Base-by-base conservation (phyloP, 2,888 invertebrate species). In the Zhengitettix transpicula region DNA sequence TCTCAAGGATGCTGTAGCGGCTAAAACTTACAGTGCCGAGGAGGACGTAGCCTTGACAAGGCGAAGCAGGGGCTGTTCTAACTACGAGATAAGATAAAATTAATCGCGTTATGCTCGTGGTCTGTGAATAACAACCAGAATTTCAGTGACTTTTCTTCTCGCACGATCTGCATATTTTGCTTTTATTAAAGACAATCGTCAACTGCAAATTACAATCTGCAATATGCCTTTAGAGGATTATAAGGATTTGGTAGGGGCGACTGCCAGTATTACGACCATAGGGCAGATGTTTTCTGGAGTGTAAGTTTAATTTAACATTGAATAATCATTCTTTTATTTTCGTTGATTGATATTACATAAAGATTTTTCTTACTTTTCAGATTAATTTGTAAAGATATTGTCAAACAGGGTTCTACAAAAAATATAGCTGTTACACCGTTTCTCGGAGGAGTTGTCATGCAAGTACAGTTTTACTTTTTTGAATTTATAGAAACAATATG, bases 271-370 rank as follows among this genome's bases (percentile, higher is more conserved):
- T 60, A 81, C 87, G 40, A 92, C 93, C 40, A 83, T 88, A 66
- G 81, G 80, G 0, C 89, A 92, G 71, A 90, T 92, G 77, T 82
- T 92, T 69, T 82, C 90, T 42, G 91, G 91, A 68, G 77, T 78
- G 69, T 79, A 69, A 77, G 78, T 75, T 5, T 57, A 47, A 17
- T 17, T 9, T 58, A 40, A 17, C 9, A 15, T 51, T 47, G 7
- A 51, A 28, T 40, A 7, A n/a, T 51, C n/a, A 1, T n/a, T 12
- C 1, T 56, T 41, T 42, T 42, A 42, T 40, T 9, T 56, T 42
- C 5, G 9, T 3, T 9, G 10, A 44, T 12, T 60, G 55, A 7
- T n/a, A 9, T 17, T 7, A 28, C 28, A 28, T 28, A 28, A 28
- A 28, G 3, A 28, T 28, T 28, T 5, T 41, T 57, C 12, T 57